phyloP scores from a whole-genome alignment of 2,797 vertebrate species.

The Neosilurus mollespiculum region DNA sequence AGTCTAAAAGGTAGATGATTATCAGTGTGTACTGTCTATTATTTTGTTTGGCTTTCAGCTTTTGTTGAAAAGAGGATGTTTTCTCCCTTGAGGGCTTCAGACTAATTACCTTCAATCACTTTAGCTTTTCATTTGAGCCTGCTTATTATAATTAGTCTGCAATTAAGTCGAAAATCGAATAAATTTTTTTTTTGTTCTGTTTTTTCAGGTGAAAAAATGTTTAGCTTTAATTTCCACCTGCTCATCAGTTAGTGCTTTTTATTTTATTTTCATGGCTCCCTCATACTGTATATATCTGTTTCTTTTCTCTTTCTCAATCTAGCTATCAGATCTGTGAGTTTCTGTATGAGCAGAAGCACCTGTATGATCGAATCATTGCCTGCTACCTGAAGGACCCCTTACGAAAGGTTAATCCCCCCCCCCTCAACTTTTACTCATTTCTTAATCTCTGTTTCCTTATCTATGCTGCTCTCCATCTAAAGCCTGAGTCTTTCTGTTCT shows the following conservation, averaged over 20 bases:
- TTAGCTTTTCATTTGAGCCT: slow-evolving; percentile 18
- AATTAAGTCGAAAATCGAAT: background rate
- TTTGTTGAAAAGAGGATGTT: background rate
- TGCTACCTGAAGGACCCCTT: slow-evolving; percentile 91
- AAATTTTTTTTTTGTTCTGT: background rate
- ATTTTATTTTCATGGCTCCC: background rate
- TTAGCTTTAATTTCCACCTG: background rate
- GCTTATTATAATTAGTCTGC: slow-evolving; percentile 25
- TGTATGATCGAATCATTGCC: slow-evolving; percentile 87
- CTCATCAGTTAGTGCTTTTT: background rate
- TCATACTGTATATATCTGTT: background rate
- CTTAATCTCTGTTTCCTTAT: slow-evolving; percentile 1
- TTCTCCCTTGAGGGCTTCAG: background rate
- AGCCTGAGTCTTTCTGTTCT: background rate
- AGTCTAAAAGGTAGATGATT: background rate
- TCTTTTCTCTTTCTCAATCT: slow-evolving; percentile 53
- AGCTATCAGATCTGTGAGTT: slow-evolving; percentile 96
- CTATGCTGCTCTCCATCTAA: background rate
- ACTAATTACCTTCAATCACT: slow-evolving; percentile 31
- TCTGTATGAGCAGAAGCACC: slow-evolving; percentile 89
- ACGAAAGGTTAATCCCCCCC: slow-evolving; percentile 78
- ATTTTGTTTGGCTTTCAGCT: background rate
- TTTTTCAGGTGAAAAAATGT: background rate
- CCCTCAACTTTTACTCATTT: background rate
- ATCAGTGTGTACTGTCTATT: background rate